phyloP scores from a whole-genome alignment of 2,888 invertebrate species.

The Furcula furcula region DNA sequence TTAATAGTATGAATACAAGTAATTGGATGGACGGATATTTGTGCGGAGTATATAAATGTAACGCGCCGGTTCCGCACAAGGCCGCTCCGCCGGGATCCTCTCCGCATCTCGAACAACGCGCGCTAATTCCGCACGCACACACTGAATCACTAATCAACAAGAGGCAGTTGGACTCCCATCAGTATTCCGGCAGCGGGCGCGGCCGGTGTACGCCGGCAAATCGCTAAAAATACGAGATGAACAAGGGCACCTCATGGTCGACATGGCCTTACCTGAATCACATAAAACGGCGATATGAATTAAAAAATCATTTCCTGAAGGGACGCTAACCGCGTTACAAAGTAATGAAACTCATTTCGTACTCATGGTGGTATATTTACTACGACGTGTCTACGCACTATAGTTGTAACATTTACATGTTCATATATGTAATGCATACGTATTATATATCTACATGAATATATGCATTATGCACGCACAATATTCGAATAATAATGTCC shows the following conservation, averaged over 20 bases:
- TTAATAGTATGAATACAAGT: constrained; percentile 4
- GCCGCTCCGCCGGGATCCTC: not conserved
- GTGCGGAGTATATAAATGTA: not conserved
- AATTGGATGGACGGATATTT: constrained; percentile 1
- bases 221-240: constrained; percentile 74
- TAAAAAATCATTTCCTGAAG: constrained; percentile 50
- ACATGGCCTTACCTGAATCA: constrained; percentile 63
- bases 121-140: constrained; percentile 74
- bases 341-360: constrained; percentile 12
- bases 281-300: constrained; percentile 51
- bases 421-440: not conserved
- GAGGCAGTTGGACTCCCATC: constrained; percentile 46
- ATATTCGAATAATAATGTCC: not conserved
- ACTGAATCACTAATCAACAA: constrained; percentile 63
- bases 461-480: not conserved
- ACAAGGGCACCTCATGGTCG: constrained; percentile 70
- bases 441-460: not conserved
- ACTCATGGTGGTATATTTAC: constrained; percentile 8
- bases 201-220: constrained; percentile 53
- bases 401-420: not conserved
- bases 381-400: constrained; percentile 2
- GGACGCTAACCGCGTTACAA: constrained; percentile 22
- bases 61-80: no score
- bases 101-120: constrained; percentile 60
- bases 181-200: constrained; percentile 60